Base-by-base conservation (phyloP, 1,140 invertebrate genomes). In the Ceratoteleas bidentatus region DNA sequence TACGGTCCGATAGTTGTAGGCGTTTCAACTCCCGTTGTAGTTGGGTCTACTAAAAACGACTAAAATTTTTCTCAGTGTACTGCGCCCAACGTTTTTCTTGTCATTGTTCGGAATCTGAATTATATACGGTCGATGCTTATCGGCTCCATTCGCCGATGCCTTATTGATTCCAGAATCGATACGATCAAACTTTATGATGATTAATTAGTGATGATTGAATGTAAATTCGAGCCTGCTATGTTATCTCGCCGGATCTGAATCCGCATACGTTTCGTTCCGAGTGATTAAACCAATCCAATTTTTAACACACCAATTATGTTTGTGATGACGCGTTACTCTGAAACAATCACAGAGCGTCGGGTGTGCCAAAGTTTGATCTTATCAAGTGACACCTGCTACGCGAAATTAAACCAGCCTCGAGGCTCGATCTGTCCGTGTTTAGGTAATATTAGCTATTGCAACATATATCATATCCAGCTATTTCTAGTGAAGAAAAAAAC, bases 121-220 rank as follows among this genome's bases (percentile, higher is more conserved):
- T 10, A 43, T 43, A 43, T 43, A n/a, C n/a, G 40, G n/a, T 9
- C 50, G 50, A 53, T 53, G 9, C 32, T 33, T 53, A 53, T 53
- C 50, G 33, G 2, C 32, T 33, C 16, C 9, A 53, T 53, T 33
- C 3, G 24, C 8, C 15, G 49, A 9, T 62, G 11, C 10, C 38
- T 54, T 56, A 66, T 66, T 53, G 50, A 68, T 68, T 57, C 34
- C n/a, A 5, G 32, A 7, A 33, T 10, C 16, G 61, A 65, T 54
- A 65, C 13, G n/a, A 40, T 64, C 14, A 54, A 54, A 54, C 47
- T 34, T 65, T 53, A 54, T 54, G 24, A 54, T 13, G 13, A 54
- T 36, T 54, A 54, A 54, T 54, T 43, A 65, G 50, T 33, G 7
- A 54, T 54, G 50, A 65, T 65, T 65, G 52, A 50, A 62, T 62